Base-by-base conservation (phyloP, 2,888 invertebrate species). In the Plebejus anna region DNA sequence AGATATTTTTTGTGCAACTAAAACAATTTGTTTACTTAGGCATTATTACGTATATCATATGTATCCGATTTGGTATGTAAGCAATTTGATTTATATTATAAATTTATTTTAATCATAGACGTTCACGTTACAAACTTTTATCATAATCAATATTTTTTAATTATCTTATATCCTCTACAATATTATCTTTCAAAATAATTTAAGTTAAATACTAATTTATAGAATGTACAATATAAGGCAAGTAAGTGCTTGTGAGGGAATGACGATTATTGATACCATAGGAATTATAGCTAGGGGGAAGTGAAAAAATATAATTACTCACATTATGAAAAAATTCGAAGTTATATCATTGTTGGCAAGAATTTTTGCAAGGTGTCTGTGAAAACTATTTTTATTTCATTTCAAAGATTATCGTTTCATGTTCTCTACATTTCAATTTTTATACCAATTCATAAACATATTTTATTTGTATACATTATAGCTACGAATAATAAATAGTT, bases 1-100 rank as follows among this genome's bases (percentile, higher is more conserved):
- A 84, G 81, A 84, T 78, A 78, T 79, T 59, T 38, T 73, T 89
- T 86, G 83, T 81, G 84, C 55, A 55, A 55, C 55, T 55, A 55
- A 55, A 55, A 55, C 16, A 55, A 55, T 55, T 51, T 4, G 7
- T 59, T 22, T 4, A 22, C 11, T 28, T 61, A 61, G 61, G 9
- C 11, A 61, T 9, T 22, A 47, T 61, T 28, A 61, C 55, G 55
- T 22, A 61, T 22, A 22, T 61, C 22, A 22, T 9, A 61, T 61
- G 28, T 61, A 61, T 61, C 61, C 22, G 11, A 61, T 61, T 61
- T 61, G 28, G 28, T 28, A 4, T 61, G 3, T 11, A 61, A 28
- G 28, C 28, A 28, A 28, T 28, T 59, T n/a, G 22, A 22, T 59
- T 22, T n/a, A 57, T n/a, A 57, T 22, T 59, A 28, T 28, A 61